Percentiles rank a stretch among this genome's conserved stretches.
Evolutionary conservation across 2,113 vertebrate genomes (phyloP).

Genomic region (Chelonoidis abingdonii): DNA sequence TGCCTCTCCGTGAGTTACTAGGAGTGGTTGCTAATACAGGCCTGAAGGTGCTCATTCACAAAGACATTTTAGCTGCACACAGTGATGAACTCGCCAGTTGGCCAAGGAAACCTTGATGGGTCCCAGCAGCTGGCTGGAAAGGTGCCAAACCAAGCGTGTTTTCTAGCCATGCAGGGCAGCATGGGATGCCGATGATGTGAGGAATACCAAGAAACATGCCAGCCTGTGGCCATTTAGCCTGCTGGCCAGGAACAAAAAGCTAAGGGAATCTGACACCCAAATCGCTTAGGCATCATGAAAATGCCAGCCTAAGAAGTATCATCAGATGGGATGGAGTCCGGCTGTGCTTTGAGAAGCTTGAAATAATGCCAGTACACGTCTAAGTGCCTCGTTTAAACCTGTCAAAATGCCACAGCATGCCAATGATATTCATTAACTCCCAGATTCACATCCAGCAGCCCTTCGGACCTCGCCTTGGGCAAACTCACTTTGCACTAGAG

Average conservation of each 20-base stretch:
- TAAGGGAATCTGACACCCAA: not conserved
- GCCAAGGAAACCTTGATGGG: not conserved
- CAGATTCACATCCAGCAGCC: not conserved
- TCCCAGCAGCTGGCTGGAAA: not conserved
- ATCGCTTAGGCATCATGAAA: not conserved
- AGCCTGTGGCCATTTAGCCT: not conserved
- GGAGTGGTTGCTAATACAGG: not conserved
- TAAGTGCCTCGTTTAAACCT: not conserved
- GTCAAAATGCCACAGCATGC: not conserved
- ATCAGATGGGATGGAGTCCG: not conserved
- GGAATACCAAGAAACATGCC: not conserved
- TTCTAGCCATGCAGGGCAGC: not conserved
- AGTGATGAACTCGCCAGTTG: not conserved
- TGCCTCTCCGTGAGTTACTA: not conserved
- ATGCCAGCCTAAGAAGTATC: not conserved
- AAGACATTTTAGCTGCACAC: rapidly evolving
- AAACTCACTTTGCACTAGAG: not conserved
- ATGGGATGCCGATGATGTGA: not conserved
- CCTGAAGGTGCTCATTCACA: not conserved
- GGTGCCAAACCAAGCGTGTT: not conserved
- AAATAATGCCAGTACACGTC: not conserved
- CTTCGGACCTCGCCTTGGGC: not conserved
- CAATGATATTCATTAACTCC: not conserved
- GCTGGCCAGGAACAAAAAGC: not conserved
- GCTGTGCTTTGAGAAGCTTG: not conserved